phyloP scores from a whole-genome alignment of 2,113 vertebrate genomes.

The Dipodomys spectabilis region DNA sequence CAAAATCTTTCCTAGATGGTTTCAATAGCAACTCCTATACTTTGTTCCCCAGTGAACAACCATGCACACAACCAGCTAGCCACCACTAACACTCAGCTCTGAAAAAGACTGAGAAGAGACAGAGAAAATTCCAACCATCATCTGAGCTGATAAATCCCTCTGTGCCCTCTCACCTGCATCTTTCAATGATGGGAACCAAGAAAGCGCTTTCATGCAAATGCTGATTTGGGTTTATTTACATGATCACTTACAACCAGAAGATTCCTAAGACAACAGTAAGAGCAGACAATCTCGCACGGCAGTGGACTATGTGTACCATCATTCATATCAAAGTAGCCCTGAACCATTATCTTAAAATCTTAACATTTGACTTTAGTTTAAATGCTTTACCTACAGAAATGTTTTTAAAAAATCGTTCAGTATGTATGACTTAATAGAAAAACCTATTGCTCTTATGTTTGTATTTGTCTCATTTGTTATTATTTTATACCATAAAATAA shows the following conservation, averaged over 20 bases:
- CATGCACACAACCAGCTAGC: not conserved
- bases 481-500: not conserved
- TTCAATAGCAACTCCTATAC: not conserved
- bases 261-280: not conserved
- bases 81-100: not conserved
- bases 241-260: not conserved
- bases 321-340: not conserved
- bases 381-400: not conserved
- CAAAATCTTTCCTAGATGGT: not conserved
- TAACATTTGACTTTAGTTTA: constrained; percentile 5
- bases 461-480: not conserved
- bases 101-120: not conserved
- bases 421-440: not conserved
- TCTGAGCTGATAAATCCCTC: not conserved
- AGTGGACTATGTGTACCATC: not conserved
- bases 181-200: not conserved
- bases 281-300: not conserved
- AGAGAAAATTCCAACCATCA: not conserved
- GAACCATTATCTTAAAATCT: not conserved
- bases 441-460: not conserved
- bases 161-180: not conserved
- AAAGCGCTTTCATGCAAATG: not conserved
- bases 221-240: not conserved
- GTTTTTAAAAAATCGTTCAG: not conserved
- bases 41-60: not conserved